Evolutionary conservation across 2,888 invertebrate genomes (phyloP), one percentile per base, ranked within the genome.

Genomic region (Meganola albula): DNA sequence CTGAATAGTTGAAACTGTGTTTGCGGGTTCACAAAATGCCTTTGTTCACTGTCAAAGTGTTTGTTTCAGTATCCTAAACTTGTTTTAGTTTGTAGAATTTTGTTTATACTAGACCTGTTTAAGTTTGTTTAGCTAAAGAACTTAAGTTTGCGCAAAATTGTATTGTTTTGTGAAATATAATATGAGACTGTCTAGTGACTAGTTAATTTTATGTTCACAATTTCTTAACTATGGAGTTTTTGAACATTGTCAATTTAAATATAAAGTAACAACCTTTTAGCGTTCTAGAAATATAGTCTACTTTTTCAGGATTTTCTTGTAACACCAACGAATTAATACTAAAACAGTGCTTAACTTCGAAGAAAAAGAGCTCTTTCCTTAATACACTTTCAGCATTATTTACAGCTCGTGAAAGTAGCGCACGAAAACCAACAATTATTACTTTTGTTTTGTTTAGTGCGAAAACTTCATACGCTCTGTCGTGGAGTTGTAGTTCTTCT

Each of bases 371-470:
- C 49, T 44, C 48, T 55, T 42, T 44, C 38, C 48, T 39, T 44
- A 34, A 42, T 34, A 48, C 56, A 48, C 49, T 53, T 55, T 46
- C 40, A 34, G 42, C 37, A 48, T 61, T 67, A 67, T 67, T 68
- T 64, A 65, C 57, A 34, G 56, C 34, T 25, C 37, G 44, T 39
- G 48, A 42, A 58, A 55, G 44, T 44, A 47, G 32, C 33, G 37
- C 30, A 52, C 46, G 49, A 57, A 58, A 48, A 57, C 42, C 49
- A 66, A 65, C 64, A 63, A 70, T 74, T 70, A 70, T 70, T 68
- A 65, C 58, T 69, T 70, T 70, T 70, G 61, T 72, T 66, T 53
- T 59, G 49, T 57, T 58, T 51, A 39, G 50, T 44, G 36, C 31
- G 25, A 39, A 37, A 53, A 46, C 49, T 57, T 55, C 44, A 47